Percentiles rank a stretch among this genome's conserved stretches.
Evolutionary conservation across 2,888 invertebrate species (phyloP).

Genomic region (Onthophagus sagittarius): DNA sequence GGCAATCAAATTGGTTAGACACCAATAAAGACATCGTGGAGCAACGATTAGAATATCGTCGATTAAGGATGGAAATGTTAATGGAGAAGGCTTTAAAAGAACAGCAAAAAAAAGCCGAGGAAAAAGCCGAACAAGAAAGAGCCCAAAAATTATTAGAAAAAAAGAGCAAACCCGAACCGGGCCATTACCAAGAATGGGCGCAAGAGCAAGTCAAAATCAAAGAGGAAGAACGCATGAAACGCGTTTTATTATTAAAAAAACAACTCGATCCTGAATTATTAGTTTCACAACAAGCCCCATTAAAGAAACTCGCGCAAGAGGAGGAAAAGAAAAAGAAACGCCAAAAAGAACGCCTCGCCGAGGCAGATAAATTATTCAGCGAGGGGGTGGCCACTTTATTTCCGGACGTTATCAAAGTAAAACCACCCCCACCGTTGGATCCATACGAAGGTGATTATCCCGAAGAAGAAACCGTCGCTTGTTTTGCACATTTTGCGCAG

Average conservation of each 20-base stretch:
- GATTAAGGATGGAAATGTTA: slow-evolving; percentile 34
- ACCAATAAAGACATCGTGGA: slow-evolving; percentile 43
- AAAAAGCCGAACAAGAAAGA: slow-evolving; percentile 26
- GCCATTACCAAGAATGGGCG: slow-evolving; percentile 39
- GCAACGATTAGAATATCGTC: slow-evolving; percentile 34
- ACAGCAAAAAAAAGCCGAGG: slow-evolving; percentile 17
- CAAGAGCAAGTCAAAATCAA: slow-evolving; percentile 60
- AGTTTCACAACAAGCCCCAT: slow-evolving; percentile 58
- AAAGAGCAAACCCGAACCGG: slow-evolving; percentile 26
- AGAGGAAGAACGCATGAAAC: slow-evolving; percentile 62
- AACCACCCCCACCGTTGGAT: slow-evolving; percentile 47
- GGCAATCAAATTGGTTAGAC: slow-evolving; percentile 61
- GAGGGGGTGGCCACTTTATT: slow-evolving; percentile 61
- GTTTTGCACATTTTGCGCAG: slow-evolving; percentile 47
- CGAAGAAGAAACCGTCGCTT: slow-evolving; percentile 46
- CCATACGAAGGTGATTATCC: slow-evolving; percentile 40
- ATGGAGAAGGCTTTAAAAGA: slow-evolving; percentile 26
- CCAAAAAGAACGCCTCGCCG: slow-evolving; percentile 56
- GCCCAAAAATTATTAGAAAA: slow-evolving; percentile 26
- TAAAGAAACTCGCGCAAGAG: slow-evolving; percentile 57
- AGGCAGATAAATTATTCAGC: slow-evolving; percentile 61
- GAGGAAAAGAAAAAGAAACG: slow-evolving; percentile 56
- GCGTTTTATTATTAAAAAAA: slow-evolving; percentile 61
- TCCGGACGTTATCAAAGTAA: slow-evolving; percentile 57
- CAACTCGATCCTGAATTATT: slow-evolving; percentile 59